Evolutionary conservation across 2,888 invertebrate species (phyloP).

Genomic region (Torymus tubicola): DNA sequence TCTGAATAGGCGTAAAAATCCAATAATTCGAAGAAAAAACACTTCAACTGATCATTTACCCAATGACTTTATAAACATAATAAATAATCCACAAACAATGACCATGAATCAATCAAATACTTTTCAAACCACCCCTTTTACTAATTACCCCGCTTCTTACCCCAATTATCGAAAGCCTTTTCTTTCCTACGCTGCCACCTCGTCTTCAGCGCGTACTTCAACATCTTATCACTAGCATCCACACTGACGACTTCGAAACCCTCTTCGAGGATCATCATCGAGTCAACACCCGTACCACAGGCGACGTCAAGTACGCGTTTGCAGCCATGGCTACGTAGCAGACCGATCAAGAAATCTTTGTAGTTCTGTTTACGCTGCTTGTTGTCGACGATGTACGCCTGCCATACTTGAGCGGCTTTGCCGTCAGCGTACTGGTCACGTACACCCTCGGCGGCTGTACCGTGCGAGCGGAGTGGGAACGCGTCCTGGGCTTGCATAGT

Average conservation of each 20-base stretch:
- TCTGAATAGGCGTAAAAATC: too few relatives aligned
- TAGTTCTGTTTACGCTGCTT: constrained; percentile 90
- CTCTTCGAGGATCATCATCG: constrained; percentile 91
- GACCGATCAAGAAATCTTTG: constrained; percentile 85
- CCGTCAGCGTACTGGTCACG: constrained; percentile 95
- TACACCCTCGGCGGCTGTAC: constrained; percentile 88
- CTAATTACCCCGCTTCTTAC: constrained; percentile 76
- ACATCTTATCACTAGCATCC: constrained; percentile 95
- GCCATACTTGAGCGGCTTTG: constrained; percentile 93
- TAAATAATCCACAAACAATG: too few relatives aligned
- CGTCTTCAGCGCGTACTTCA: constrained; percentile 91
- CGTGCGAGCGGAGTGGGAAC: constrained; percentile 87
- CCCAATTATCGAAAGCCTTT: constrained; percentile 88
- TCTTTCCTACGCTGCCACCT: constrained; percentile 91
- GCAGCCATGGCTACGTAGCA: constrained; percentile 84
- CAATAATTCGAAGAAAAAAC: too few relatives aligned
- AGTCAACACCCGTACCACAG: constrained; percentile 94
- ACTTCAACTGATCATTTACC: too few relatives aligned
- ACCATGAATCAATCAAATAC: too few relatives aligned
- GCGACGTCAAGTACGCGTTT: constrained; percentile 88
- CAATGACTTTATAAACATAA: too few relatives aligned
- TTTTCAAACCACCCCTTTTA: too few relatives aligned
- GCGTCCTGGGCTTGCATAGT: constrained; percentile 77
- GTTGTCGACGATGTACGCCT: constrained; percentile 92
- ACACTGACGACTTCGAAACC: constrained; percentile 91